Evolutionary conservation across 2,888 invertebrate genomes (phyloP).

Genomic region (Blastobasis lacticolella): DNA sequence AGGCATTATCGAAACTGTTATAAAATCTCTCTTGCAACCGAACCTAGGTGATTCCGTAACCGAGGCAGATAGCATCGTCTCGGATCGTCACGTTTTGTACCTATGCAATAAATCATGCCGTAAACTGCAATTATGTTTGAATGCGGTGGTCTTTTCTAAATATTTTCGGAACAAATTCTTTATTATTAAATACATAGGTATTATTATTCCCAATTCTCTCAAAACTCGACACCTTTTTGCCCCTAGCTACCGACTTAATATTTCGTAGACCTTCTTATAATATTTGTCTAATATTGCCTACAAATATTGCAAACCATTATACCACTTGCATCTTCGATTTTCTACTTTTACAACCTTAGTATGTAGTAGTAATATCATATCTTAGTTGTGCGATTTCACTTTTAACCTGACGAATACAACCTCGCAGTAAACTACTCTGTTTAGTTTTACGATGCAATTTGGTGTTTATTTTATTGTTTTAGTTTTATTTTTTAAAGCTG

Average conservation of each 20-base stretch:
- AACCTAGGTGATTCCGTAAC: conserved; percentile 6
- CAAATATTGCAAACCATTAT: too few species aligned
- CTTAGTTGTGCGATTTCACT: conserved; percentile 45
- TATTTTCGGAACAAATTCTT: too few species aligned
- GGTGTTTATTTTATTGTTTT: conserved; percentile 31
- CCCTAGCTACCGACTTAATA: too few species aligned
- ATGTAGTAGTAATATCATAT: conserved; percentile 1
- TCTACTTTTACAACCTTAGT: conserved; percentile 12
- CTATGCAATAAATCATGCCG: neutral
- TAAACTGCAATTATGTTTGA: neutral
- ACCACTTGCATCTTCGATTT: conserved; percentile 10
- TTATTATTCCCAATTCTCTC: too few species aligned
- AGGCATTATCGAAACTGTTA: conserved; percentile 3
- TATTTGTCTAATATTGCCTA: too few species aligned
- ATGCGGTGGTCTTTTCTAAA: neutral
- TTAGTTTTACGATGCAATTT: conserved; percentile 47
- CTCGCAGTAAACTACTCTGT: conserved; percentile 42
- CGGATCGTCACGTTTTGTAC: conserved; percentile 4
- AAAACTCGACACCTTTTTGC: too few species aligned
- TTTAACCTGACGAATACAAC: conserved; percentile 36
- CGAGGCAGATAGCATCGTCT: conserved; percentile 2
- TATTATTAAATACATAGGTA: too few species aligned
- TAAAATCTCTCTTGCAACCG: conserved; percentile 1
- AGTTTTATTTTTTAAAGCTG: conserved; percentile 53
- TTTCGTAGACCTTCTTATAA: too few species aligned